These are phyloP conservation scores for Heliconius hermathena DNA, from an alignment of 1,140 invertebrate species.

Conservation along the genomic window DNA sequence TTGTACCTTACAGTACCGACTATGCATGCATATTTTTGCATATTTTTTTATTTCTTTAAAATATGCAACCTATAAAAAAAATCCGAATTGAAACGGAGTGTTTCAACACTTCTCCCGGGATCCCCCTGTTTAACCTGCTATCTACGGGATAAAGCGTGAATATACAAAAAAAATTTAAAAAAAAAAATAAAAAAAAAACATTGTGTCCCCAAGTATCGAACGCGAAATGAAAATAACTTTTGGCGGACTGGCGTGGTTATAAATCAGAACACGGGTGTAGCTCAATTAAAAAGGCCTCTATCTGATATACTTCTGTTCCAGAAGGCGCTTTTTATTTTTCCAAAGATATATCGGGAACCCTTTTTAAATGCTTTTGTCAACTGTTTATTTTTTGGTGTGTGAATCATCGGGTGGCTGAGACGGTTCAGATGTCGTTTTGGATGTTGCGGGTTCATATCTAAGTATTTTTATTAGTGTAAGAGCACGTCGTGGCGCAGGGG, in stretches of 20 bases:
- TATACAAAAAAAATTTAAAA: not conserved
- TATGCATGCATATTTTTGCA: no score
- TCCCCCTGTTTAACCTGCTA: no score
- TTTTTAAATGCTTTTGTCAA: slow-evolving; percentile 64
- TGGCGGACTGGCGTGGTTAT: slow-evolving; percentile 63
- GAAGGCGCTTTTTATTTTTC: slow-evolving; percentile 51
- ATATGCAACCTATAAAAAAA: no score
- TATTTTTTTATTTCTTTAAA: no score
- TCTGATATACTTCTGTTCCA: slow-evolving; percentile 71
- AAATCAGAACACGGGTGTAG: slow-evolving; percentile 75
- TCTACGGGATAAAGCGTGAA: no score
- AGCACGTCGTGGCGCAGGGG: no score
- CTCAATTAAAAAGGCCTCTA: slow-evolving; percentile 76
- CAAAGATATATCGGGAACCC: slow-evolving; percentile 31
- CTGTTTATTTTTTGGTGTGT: slow-evolving; percentile 48
- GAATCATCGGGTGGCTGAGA: slow-evolving; percentile 35
- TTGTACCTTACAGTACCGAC: no score
- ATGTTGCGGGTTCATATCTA: not conserved
- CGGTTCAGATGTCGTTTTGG: not conserved
- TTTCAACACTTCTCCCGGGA: no score
- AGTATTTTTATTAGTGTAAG: no score
- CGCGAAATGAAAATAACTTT: slow-evolving; percentile 75
- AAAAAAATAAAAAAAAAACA: not conserved
- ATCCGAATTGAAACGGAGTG: no score
- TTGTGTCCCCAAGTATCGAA: slow-evolving; percentile 36